Base-by-base conservation (phyloP, 2,113 vertebrate genomes). In the Sturnus vulgaris region DNA sequence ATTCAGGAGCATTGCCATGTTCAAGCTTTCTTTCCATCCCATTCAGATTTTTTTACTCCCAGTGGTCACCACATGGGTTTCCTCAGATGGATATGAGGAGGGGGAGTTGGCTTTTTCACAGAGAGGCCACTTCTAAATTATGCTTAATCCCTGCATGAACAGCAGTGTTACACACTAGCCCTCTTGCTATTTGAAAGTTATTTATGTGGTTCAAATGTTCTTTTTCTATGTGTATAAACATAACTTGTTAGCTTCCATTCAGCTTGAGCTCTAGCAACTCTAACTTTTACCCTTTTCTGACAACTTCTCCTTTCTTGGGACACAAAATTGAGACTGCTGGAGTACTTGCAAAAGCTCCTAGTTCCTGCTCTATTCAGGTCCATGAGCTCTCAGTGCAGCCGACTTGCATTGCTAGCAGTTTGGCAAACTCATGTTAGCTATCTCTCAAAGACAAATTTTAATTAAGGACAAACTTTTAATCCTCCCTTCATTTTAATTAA, bases 381-480 rank as follows among this genome's bases (percentile, higher is more conserved):
- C 10, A 35, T 20, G 11, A 24, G 5, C 19, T 76, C 30, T 23
- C 40, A 37, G 44, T 31, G 15, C n/a, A 79, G 57, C 30, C 59
- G 23, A 15, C 16, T 39, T 76, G 52, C 33, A 18, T 49, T 60
- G 15, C 24, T 46, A 66, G 31, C 28, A 81, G 39, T 35, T 49
- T 65, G 13, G 31, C 28, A 69, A 64, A 76, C 57, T 79, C 73
- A 56, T 1, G 2, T 87, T 55, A 64, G 24, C n/a, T n/a, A 31
- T 28, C 35, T 87, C 69, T 82, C 81, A 64, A 78, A 66, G 40
- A 46, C 19, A 89, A 71, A 39, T 85, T 94, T 94, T 89, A 89
- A 79, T 85, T 93, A 87, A 75, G 27, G 42, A 31, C 72, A 77
- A 70, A 72, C 12, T 91, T 94, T 81, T 60, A 87, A 87, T 76